Base-by-base conservation (phyloP, 2,888 invertebrate species). In the Tetheella fluctuosa region DNA sequence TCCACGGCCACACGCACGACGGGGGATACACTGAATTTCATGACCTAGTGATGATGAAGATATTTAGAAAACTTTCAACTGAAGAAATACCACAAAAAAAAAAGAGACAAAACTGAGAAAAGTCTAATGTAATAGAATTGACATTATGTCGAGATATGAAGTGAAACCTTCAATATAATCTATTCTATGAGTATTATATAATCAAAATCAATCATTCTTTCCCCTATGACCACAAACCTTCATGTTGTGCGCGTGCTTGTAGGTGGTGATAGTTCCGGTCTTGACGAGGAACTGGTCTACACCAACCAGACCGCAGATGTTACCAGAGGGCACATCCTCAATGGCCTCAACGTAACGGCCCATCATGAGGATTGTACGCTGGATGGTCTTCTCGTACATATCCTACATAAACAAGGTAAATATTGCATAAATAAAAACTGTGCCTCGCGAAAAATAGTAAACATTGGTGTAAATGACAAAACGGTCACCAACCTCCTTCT, bases 341-440 rank as follows among this genome's bases (percentile, higher is more conserved):
- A 99, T 99, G 69, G 99, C 98, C 93, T 99, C 99, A 64, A 98
- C 98, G 85, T 99, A 99, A 94, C 99, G 97, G 71, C 99, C 99
- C 99, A 99, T 99, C 99, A 99, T 99, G 83, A 99, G 95, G 88
- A 99, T 99, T 65, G 99, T 99, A 93, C 99, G 97, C 94, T 99
- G 99, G 91, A 99, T 99, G 76, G 98, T 97, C 94, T 99, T 99
- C 93, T 99, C 99, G 84, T 98, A 99, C 85, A 99, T 91, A 95
- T 99, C 99, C 93, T 92, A 67, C 57, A 37, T 55, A 61, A 39
- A n/a, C 25, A 34, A 34, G 2, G 15, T 17, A 12, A 34, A 42
- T 52, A 52, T 52, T 17, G 4, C 12, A 17, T 25, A 25, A 25
- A 6, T 25, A 25, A 25, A 6, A 25, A 25, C 25, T 25, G 6